Percentiles rank a stretch among this genome's conserved stretches.
Conservation (phyloP, 2,888 invertebrate species). For the Macrostomum cliftonense region DNA sequence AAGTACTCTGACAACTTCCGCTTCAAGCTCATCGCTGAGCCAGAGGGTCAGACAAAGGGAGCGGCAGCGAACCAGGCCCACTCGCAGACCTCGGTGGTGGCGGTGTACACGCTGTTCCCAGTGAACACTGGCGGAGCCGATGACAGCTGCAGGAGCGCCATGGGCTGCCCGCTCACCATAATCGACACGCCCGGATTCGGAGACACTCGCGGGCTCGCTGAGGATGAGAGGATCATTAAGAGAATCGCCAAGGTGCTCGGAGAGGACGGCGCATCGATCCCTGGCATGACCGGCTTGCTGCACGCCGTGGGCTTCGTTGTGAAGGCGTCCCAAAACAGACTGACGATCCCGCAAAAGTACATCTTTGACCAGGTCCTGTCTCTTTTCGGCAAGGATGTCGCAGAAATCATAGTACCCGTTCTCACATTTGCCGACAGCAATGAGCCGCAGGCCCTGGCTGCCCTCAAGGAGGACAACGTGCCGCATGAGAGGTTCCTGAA, state of each 20-base stretch:
- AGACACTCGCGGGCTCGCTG: background rate
- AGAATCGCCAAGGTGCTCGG: background rate
- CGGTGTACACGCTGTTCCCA: background rate
- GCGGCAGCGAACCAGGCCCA: background rate
- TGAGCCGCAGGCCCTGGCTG: background rate
- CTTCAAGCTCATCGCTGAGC: background rate
- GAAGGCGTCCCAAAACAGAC: background rate
- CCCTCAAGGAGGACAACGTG: background rate
- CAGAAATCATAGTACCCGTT: background rate
- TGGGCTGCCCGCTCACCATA: background rate
- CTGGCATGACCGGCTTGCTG: background rate
- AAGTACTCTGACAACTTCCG: background rate
- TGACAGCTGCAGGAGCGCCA: too few relatives aligned
- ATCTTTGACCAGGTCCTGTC: background rate
- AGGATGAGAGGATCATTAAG: background rate
- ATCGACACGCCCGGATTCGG: conserved; percentile 1
- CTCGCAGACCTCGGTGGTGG: background rate
- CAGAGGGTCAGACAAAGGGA: background rate
- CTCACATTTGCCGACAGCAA: background rate
- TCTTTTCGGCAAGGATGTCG: background rate
- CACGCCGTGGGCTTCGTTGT: background rate
- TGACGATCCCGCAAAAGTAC: background rate
- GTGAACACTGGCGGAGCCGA: too few relatives aligned
- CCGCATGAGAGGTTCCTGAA: background rate
- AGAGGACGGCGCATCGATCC: background rate